Evolutionary conservation across 2,113 vertebrate species (phyloP), one percentile per base, ranked within the genome.

Genomic region (Phoxinus phoxinus): DNA sequence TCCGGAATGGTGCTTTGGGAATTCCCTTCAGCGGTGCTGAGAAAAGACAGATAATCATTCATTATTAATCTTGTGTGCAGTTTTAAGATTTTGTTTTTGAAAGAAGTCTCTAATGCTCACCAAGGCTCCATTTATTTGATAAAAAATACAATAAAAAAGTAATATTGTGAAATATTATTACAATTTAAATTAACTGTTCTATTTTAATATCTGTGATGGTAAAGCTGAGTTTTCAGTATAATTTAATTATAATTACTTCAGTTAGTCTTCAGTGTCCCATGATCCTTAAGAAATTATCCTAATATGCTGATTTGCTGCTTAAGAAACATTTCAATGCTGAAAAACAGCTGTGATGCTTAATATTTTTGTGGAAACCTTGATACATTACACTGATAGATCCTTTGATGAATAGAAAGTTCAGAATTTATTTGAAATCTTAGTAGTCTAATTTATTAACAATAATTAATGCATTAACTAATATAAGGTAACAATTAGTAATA

Each of bases 21-120:
- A 99, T 99, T 85, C 98, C 98, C 92, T 97, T 99, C 67, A 99
- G 97, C 1, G 98, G 98, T 61, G 98, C 97, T 99, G 90, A 2
- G 12, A 73, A 81, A 61, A 23, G 17, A 72, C 58, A 72, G 5
- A 78, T 11, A 84, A 53, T 15, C 59, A 63, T 73, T 46, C 21
- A 71, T 48, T 48, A 75, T 3, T 7, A 17, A 58, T 35, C 58
- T 13, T 67, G 3, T 56, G 37, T 61, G 44, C 56, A 13, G 59
- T 9, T 23, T 56, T 44, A 19, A 72, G 63, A 21, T 56, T 53
- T 56, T 53, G 51, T 53, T 53, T 53, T 53, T 48, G 12, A 51
- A 15, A 5, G 1, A 17, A 17, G 23, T 37, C 2, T 46, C 41
- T 15, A 21, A 73, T 46, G 41, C 35, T 41, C 23, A 73, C 9